Percentiles rank a stretch among this genome's conserved stretches.
Conservation (phyloP, 2,797 vertebrate genomes). For the Lacerta viridis region DNA sequence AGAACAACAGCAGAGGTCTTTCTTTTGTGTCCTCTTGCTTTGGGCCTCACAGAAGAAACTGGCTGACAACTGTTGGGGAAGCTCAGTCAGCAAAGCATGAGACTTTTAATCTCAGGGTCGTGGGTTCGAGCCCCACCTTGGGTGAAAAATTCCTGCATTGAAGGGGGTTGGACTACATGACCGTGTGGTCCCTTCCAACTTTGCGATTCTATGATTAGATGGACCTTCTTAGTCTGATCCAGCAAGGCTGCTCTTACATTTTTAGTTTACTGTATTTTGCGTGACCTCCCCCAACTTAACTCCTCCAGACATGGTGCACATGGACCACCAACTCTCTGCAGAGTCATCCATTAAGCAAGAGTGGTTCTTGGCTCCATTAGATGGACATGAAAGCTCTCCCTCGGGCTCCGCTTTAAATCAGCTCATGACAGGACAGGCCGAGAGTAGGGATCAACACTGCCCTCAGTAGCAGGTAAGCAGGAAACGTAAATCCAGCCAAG, state of each 20-base stretch:
- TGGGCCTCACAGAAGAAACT: background rate
- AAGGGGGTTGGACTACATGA: too few relatives aligned
- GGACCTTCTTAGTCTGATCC: background rate
- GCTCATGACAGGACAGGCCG: background rate
- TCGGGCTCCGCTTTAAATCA: background rate
- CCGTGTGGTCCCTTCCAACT: too few relatives aligned
- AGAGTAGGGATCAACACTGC: too few relatives aligned
- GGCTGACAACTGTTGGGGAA: background rate
- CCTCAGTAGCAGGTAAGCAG: background rate
- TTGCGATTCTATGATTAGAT: too few relatives aligned
- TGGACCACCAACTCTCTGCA: background rate
- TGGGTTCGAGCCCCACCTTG: too few relatives aligned
- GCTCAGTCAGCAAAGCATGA: too few relatives aligned
- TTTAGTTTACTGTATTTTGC: background rate
- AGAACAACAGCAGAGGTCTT: background rate
- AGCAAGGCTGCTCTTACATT: background rate
- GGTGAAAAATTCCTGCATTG: too few relatives aligned
- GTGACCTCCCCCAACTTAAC: too few relatives aligned
- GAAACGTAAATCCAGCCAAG: conserved; percentile 55
- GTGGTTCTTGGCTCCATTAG: background rate
- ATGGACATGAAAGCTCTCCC: background rate
- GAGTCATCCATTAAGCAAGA: background rate
- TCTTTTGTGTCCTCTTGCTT: too few relatives aligned
- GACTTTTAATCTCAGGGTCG: too few relatives aligned
- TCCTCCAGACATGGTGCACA: background rate